These are phyloP conservation scores for Nemopilema nomurai DNA, from an alignment of 30 jellyfish, hydroid and myxozoan genomes.

Conservation along the genomic window DNA sequence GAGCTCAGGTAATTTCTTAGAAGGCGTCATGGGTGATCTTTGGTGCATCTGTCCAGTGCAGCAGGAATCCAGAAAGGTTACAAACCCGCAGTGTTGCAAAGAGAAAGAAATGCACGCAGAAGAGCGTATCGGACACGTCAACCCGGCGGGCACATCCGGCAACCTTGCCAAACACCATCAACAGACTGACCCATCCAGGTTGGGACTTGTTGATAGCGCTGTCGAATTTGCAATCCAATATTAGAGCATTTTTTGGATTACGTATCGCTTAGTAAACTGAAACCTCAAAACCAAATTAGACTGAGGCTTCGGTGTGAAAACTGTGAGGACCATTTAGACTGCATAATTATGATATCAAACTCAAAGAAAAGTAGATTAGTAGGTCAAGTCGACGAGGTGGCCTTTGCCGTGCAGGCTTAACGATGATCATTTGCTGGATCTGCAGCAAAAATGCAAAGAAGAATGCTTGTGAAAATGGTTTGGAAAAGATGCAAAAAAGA, in stretches of 20 bases:
- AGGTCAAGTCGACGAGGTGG: not conserved
- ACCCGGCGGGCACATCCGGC: not conserved
- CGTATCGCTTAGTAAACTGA: not conserved
- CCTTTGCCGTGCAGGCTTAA: not conserved
- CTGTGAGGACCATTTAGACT: not conserved
- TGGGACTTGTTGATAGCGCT: conserved; percentile 3
- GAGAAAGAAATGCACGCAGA: not conserved
- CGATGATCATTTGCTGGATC: not conserved
- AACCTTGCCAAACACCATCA: not conserved
- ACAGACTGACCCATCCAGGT: not conserved
- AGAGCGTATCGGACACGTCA: not conserved
- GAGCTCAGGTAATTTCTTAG: too few relatives aligned
- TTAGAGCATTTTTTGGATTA: conserved; percentile 16
- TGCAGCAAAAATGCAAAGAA: not conserved
- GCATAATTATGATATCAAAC: not conserved
- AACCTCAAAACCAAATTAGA: not conserved
- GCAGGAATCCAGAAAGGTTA: too few relatives aligned
- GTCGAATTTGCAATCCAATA: not conserved
- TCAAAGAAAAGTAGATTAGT: not conserved
- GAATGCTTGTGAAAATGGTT: too few relatives aligned
- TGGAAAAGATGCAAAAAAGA: too few relatives aligned
- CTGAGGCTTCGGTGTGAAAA: not conserved
- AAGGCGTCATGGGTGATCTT: too few relatives aligned
- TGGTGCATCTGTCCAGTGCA: too few relatives aligned
- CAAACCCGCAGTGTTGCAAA: not conserved